phyloP scores from a whole-genome alignment of 2,113 vertebrate species.

The Daboia siamensis region DNA sequence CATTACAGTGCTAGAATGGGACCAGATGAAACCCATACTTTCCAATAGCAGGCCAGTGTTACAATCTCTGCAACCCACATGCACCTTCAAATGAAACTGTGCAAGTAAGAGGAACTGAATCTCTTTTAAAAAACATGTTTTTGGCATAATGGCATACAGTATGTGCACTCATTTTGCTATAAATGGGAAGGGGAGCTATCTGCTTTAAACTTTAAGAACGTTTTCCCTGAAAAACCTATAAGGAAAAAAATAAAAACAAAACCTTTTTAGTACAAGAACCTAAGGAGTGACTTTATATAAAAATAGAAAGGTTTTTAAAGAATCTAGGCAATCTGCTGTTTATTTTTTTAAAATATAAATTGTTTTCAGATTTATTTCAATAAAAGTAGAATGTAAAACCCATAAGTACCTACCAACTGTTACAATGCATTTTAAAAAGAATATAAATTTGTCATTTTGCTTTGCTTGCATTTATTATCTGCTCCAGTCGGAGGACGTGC shows the following conservation, averaged over 20 bases:
- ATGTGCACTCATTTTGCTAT: background rate
- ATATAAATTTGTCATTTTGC: background rate
- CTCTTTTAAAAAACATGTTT: background rate
- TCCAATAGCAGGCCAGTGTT: background rate
- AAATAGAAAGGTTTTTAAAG: background rate
- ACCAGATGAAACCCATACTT: too few relatives aligned
- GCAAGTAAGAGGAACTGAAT: background rate
- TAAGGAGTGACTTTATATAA: background rate
- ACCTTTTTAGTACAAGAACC: background rate
- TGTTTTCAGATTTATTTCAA: background rate
- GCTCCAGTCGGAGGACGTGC: background rate
- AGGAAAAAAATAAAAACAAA: background rate
- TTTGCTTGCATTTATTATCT: background rate
- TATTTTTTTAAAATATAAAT: background rate
- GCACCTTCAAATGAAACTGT: background rate
- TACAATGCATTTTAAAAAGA: background rate
- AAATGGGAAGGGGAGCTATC: background rate
- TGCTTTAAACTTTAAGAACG: background rate
- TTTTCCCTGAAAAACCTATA: background rate
- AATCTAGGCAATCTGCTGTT: background rate
- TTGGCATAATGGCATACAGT: constrained; percentile 1
- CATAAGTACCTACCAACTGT: background rate
- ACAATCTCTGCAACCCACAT: background rate
- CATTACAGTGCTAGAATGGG: too few relatives aligned
- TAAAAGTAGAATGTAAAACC: background rate